Base-by-base conservation (phyloP, 2,113 vertebrate species). In the Peromyscus polionotus region DNA sequence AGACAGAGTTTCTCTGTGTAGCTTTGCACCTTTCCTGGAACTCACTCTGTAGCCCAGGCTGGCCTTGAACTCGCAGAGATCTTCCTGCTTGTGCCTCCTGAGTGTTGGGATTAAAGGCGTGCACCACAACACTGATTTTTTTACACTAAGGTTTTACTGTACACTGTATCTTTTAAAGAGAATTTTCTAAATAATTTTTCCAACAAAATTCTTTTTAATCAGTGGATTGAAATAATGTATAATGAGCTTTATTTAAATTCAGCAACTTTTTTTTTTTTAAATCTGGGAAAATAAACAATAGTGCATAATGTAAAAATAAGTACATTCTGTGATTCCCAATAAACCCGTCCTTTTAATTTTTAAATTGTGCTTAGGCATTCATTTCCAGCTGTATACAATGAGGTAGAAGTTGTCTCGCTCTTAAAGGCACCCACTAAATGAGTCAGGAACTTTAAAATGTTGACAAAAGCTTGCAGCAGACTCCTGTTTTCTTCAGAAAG, bases 401-500 rank as follows among this genome's bases (percentile, higher is more conserved):
- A 28, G 12, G 6, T n/a, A 95, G 83, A 85, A n/a, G 19, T 72
- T 59, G 7, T 54, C 3, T 24, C 85, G 19, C 28, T 59, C 36
- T 95, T 45, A 48, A 83, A 94, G 33, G 39, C 45, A 92, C 11
- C 13, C 9, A 84, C 33, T 39, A 81, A 92, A 24, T 61, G 22
- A 22, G 22, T 91, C 26, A 92, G 45, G 22, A 93, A 87, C 3
- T 63, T 92, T 68, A 20, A 61, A 91, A 79, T 33, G 12, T 59
- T 94, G 45, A 84, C 24, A 81, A 67, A 88, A 77, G 10, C 16
- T 92, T 86, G n/a, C 1, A 89, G 36, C 36, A 39, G 31, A 70
- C 61, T 86, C 31, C 4, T 88, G n/a, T 2, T 92, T 95, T 5
- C 95, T 75, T 91, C 80, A 96, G 70, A 95, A 92, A 97, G 92